Conservation (phyloP, 2,888 invertebrate species). For the Aporophyla lueneburgensis region DNA sequence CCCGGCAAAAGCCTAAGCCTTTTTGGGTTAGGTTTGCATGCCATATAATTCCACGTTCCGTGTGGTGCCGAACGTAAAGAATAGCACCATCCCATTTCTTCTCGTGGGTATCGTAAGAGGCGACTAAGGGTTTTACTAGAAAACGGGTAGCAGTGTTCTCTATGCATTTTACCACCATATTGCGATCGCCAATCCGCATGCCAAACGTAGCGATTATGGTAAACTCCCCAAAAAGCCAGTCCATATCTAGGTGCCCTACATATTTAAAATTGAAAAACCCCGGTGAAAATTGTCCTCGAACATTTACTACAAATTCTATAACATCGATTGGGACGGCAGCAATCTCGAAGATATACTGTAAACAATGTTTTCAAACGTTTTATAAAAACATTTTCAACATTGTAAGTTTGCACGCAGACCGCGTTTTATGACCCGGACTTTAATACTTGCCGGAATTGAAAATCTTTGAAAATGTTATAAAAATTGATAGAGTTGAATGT, state of each 20-base stretch:
- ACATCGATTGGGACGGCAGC: slow-evolving; percentile 62
- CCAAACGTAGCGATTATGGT: too few species aligned
- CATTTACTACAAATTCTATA: slow-evolving; percentile 64
- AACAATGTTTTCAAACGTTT: slow-evolving; percentile 66
- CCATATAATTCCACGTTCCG: too few species aligned
- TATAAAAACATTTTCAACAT: slow-evolving; percentile 61
- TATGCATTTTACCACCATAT: too few species aligned
- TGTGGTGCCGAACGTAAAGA: too few species aligned
- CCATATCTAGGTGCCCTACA: not conserved
- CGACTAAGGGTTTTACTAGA: too few species aligned
- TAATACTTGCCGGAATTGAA: slow-evolving; percentile 54
- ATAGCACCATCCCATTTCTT: too few species aligned
- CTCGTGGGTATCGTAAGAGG: too few species aligned
- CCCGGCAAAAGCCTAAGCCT: too few species aligned
- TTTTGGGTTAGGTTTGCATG: too few species aligned
- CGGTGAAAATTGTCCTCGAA: slow-evolving; percentile 48
- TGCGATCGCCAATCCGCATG: too few species aligned
- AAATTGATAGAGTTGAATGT: slow-evolving; percentile 32
- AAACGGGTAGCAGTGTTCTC: too few species aligned
- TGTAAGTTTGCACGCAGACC: slow-evolving; percentile 62
- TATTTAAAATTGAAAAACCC: slow-evolving; percentile 37
- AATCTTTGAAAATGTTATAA: slow-evolving; percentile 37
- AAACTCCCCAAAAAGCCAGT: too few species aligned
- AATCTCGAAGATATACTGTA: slow-evolving; percentile 66
- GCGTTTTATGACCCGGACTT: slow-evolving; percentile 60